Evolutionary conservation across 2,113 vertebrate genomes (phyloP).

Genomic region (Paramisgurnus dabryanus): DNA sequence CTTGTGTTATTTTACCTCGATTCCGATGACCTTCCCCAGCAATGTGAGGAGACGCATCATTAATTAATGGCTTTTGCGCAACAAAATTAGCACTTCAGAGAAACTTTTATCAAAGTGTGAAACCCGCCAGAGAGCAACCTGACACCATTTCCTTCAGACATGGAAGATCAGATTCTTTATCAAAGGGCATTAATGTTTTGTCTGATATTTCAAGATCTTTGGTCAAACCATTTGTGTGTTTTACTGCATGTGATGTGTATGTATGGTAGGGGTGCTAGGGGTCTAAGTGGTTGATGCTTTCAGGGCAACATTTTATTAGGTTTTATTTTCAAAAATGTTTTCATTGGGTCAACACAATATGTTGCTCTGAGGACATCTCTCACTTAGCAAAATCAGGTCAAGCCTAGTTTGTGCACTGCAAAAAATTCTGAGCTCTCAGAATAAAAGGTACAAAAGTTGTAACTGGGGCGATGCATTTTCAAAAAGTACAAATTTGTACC

Average conservation of each 20-base stretch:
- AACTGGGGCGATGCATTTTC: too few relatives aligned
- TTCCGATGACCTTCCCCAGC: constrained; percentile 54
- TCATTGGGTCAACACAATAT: too few relatives aligned
- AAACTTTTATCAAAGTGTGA: constrained; percentile 54
- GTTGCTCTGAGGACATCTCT: too few relatives aligned
- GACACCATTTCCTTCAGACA: constrained; percentile 40
- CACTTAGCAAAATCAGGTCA: too few relatives aligned
- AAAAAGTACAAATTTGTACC: too few relatives aligned
- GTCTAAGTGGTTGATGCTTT: too few relatives aligned
- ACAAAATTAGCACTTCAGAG: constrained; percentile 53
- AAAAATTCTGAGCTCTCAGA: too few relatives aligned
- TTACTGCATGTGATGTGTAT: not conserved
- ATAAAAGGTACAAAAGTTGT: too few relatives aligned
- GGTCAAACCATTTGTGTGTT: constrained; percentile 30
- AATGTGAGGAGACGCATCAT: constrained; percentile 54
- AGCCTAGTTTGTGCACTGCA: too few relatives aligned
- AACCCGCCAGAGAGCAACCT: constrained; percentile 51
- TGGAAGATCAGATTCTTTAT: constrained; percentile 49
- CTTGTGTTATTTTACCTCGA: constrained; percentile 32
- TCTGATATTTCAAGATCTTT: constrained; percentile 36
- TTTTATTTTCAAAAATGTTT: too few relatives aligned
- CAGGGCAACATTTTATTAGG: too few relatives aligned
- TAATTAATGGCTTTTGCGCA: constrained; percentile 58
- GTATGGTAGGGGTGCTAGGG: too few relatives aligned
- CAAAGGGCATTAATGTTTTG: constrained; percentile 48